Conservation (phyloP, 2,113 vertebrate species). For the Varanus komodoensis region DNA sequence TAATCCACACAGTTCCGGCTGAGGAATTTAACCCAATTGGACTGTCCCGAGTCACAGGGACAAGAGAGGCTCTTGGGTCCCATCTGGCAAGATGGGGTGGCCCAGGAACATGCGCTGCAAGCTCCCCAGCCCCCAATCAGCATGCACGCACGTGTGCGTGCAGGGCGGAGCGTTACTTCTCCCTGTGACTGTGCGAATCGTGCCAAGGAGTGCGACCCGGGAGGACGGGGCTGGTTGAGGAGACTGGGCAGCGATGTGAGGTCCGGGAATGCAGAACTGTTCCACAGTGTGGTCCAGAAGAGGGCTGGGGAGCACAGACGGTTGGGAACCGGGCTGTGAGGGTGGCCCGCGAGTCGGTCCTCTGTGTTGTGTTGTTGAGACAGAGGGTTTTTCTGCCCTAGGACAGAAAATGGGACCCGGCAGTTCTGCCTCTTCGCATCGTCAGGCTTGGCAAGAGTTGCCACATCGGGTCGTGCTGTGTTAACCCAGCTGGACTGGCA, state of each 20-base stretch:
- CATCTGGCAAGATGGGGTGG: not conserved
- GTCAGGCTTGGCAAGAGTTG: rapidly evolving
- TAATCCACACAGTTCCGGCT: not conserved
- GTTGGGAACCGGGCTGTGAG: not conserved
- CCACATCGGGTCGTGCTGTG: rapidly evolving
- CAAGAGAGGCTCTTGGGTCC: not conserved
- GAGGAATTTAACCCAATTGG: not conserved
- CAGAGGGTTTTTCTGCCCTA: not conserved
- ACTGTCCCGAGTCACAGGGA: not conserved
- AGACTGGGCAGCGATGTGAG: too few species aligned
- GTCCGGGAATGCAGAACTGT: not conserved
- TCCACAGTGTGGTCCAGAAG: not conserved
- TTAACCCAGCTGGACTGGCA: not conserved
- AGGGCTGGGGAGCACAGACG: not conserved
- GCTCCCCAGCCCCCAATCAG: too few species aligned
- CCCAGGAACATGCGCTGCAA: not conserved
- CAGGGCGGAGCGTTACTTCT: too few species aligned
- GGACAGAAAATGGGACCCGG: not conserved
- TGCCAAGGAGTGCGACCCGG: not conserved
- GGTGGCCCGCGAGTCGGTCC: too few species aligned
- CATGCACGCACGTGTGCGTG: too few species aligned
- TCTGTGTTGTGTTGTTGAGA: not conserved
- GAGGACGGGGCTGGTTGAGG: not conserved
- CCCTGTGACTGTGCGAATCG: not conserved
- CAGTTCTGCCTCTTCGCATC: rapidly evolving